Base-by-base conservation (phyloP, 1,140 invertebrate species). In the Drosophila grimshawi region DNA sequence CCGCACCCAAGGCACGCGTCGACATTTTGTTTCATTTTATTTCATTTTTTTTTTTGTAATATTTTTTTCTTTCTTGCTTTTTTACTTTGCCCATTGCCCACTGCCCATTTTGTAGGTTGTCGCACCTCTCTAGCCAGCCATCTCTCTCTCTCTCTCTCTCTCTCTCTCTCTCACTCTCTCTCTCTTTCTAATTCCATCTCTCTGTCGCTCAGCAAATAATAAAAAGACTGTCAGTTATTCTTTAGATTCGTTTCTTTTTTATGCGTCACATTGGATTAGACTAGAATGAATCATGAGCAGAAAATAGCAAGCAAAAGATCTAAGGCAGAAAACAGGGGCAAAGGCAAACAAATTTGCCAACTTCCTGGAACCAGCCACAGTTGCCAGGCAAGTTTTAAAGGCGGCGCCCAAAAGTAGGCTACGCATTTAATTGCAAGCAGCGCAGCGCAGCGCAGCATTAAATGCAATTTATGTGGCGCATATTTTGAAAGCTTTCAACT, bases 1-100 rank as follows among this genome's bases (percentile, higher is more conserved):
- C 83, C 83, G 83, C 83, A 86, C 83, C 83, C 83, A 80, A 43
- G 41, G 46, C 53, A 68, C 35, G 41, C 51, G 29, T 55, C 57
- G 79, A 62, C 74, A 48, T 75, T 65, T 74, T 52, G 43, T 74
- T 57, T 29, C n/a, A 55, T 60, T 59, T 59, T 43, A 11, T 19
- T 61, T 29, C n/a, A 55, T 60, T 59, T 59, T 43, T 11, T 19
- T 61, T 46, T 60, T 46, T 46, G n/a, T 43, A 3, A n/a, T 39
- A 11, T 59, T 48, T 68, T 49, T 43, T 43, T n/a, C 4, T 32
- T 35, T n/a, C 19, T 45, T 70, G 59, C n/a, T 64, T 70, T 76
- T 56, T 55, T 60, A 35, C 29, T 41, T 49, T 72, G 19, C 19
- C 19, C 19, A 19, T 19, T 1, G 70, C 52, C 29, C 69, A 63